Evolutionary conservation across 2,888 invertebrate genomes (phyloP).

Genomic region (Gymnosoma rotundatum): DNA sequence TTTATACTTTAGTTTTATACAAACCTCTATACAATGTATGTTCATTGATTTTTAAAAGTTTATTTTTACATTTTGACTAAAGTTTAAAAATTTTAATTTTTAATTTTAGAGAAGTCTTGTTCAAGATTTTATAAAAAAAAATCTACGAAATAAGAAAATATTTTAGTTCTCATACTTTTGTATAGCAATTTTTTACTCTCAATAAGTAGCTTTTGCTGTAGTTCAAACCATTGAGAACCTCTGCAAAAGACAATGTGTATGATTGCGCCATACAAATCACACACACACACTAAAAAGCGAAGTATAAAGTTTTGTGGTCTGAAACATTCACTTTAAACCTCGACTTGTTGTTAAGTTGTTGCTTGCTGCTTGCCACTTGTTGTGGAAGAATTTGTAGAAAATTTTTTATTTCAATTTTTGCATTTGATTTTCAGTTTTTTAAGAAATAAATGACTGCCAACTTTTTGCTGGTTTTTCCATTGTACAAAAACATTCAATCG

Average conservation of each 20-base stretch:
- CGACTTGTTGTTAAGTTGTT: conserved; percentile 34
- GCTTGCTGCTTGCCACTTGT: conserved; percentile 28
- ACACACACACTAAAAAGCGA: background rate
- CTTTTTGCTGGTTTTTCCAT: conserved; percentile 45
- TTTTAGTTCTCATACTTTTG: too few species aligned
- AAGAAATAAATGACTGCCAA: conserved; percentile 60
- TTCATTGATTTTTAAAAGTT: too few species aligned
- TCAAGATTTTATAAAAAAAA: too few species aligned
- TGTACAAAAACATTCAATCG: conserved; percentile 48
- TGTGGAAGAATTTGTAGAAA: conserved; percentile 17
- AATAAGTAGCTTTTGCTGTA: too few species aligned
- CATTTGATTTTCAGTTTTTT: conserved; percentile 29
- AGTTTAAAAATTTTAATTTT: too few species aligned
- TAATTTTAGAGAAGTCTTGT: too few species aligned
- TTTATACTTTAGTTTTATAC: too few species aligned
- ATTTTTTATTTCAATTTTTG: conserved; percentile 22
- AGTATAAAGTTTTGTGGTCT: conserved; percentile 38
- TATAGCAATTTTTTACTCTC: too few species aligned
- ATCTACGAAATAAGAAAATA: too few species aligned
- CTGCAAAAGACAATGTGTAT: conserved; percentile 1
- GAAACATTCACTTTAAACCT: conserved; percentile 58
- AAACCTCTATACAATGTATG: too few species aligned
- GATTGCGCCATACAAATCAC: background rate
- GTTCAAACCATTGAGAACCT: conserved; percentile 1
- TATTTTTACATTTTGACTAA: too few species aligned